Base-by-base conservation (phyloP, 2,888 invertebrate genomes). In the Phasia obesa region DNA sequence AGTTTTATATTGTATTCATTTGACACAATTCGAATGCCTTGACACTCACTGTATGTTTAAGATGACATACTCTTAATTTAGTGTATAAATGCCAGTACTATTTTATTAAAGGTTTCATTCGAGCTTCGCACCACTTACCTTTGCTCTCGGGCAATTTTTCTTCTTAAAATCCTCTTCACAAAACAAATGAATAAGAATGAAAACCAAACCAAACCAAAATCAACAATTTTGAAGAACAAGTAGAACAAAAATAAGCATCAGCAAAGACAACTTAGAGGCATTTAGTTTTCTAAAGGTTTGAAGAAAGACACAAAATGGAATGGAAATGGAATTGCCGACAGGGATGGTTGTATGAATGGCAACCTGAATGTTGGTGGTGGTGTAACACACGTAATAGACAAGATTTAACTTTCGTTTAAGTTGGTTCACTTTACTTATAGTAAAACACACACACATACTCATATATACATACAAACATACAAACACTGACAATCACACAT, bases 361-460 rank as follows among this genome's bases (percentile, higher is more conserved):
- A 70, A 13, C 1, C 21, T 19, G 27, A 35, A 31, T 57, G 31
- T 44, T 15, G 19, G 53, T 57, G 53, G 42, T 38, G 38, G 7
- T 38, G 4, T 4, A 44, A 51, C 42, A 59, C 55, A 74, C 31
- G n/a, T n/a, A n/a, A 69, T 64, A 60, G 64, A 78, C 70, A 65
- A 51, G 69, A 69, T 77, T 74, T 78, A 82, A 70, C 55, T 82
- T 78, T 59, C 70, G 53, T 78, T 82, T 74, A 62, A 35, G 62
- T 53, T 62, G 71, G 35, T 35, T 76, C 17, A 27, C 6, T 27
- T 9, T 38, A 23, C 55, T 23, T 7, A 47, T 1, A 5, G 9
- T 4, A 4, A 4, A 1, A 5, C 21, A 57, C 19, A 47, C 4
- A 2, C 13, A 70, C 9, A 69, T 27, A 55, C 35, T 5, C n/a